Percentiles rank a stretch among this genome's conserved stretches.
These are phyloP conservation scores for Eutrigla gurnardus DNA, from an alignment of 2,797 vertebrate species.

Conservation along the genomic window DNA sequence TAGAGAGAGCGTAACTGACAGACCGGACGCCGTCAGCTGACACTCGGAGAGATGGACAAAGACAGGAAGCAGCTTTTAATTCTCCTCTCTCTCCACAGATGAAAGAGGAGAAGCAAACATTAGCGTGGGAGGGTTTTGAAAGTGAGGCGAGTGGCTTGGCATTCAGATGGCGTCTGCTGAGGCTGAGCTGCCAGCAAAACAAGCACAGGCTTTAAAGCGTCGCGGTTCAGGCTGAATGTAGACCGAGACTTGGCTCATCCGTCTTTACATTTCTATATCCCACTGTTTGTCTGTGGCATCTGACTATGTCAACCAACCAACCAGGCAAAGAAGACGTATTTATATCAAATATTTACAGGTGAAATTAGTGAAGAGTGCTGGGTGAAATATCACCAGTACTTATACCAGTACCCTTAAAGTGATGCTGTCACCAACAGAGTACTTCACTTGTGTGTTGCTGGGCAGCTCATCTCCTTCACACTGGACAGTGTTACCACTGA, in stretches of 20 bases:
- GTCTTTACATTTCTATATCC: not conserved
- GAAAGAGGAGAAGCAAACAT: constrained; percentile 40
- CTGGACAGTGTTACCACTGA: no score
- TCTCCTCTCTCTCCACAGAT: constrained; percentile 12
- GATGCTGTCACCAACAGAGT: no score
- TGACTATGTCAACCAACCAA: no score
- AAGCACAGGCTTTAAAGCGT: constrained; percentile 21
- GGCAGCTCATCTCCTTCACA: no score
- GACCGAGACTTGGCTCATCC: not conserved
- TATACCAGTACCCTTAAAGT: no score
- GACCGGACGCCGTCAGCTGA: not conserved
- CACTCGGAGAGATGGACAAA: constrained; percentile 3
- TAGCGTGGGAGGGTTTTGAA: constrained; percentile 42
- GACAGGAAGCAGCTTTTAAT: constrained; percentile 22
- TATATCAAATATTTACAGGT: no score
- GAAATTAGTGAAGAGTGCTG: no score
- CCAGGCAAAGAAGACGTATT: no score
- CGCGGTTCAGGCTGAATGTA: constrained; percentile 20
- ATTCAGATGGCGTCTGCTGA: constrained; percentile 32
- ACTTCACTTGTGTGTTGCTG: no score
- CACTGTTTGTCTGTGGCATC: not conserved
- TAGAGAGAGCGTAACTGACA: not conserved
- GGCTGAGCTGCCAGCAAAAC: constrained; percentile 29
- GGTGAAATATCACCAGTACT: no score
- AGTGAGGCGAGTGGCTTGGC: constrained; percentile 40